phyloP scores from a whole-genome alignment of 2,888 invertebrate species.

The Drosophila ochracea region DNA sequence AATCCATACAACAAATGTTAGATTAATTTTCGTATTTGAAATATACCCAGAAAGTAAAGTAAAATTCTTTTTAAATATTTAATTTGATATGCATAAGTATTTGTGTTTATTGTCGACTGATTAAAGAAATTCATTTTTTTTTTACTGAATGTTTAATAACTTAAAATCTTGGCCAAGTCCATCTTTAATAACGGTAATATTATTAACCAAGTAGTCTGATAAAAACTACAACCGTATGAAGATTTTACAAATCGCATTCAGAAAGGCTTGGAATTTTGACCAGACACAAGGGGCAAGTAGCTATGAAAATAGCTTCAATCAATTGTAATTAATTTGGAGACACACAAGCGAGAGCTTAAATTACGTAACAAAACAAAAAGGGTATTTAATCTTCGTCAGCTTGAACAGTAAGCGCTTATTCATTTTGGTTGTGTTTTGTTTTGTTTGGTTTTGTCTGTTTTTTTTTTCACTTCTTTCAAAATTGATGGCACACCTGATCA shows the following conservation, averaged over 20 bases:
- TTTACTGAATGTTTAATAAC: neutral
- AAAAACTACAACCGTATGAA: neutral
- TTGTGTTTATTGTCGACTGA: neutral
- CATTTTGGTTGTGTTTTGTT: conserved; percentile 19
- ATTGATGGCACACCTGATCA: conserved; percentile 68
- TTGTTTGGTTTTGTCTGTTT: neutral
- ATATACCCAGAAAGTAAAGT: neutral
- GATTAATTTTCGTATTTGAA: neutral
- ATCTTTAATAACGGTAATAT: neutral
- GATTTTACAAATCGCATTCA: neutral
- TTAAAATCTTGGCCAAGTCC: neutral
- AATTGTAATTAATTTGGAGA: neutral
- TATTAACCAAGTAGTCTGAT: neutral
- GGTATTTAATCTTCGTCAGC: conserved; percentile 11
- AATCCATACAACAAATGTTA: too few relatives aligned
- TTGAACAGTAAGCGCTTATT: conserved; percentile 3
- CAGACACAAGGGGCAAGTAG: neutral
- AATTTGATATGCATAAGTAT: neutral
- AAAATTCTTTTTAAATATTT: neutral
- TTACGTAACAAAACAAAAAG: conserved; percentile 8
- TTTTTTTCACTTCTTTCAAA: conserved; percentile 7
- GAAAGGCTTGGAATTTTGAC: neutral
- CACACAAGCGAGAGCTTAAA: neutral
- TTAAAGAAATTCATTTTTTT: neutral
- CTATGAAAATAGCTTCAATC: neutral